These are phyloP conservation scores for Pyrocoelia pectoralis DNA, from an alignment of 2,888 invertebrate species.

Conservation along the genomic window DNA sequence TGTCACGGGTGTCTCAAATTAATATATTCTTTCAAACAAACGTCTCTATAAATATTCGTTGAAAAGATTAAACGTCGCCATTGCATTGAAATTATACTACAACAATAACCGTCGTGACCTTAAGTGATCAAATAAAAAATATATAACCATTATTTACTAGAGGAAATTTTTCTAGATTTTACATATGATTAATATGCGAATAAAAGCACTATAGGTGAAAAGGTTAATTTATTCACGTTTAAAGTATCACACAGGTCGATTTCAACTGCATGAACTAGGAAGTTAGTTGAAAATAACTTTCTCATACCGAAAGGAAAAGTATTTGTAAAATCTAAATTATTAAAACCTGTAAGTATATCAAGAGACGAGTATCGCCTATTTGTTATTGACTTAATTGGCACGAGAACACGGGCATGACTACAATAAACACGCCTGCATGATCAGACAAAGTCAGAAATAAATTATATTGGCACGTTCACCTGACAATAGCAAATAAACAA, in stretches of 20 bases:
- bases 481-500: constrained; percentile 40
- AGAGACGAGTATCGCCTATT: constrained; percentile 38
- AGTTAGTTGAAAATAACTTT: constrained; percentile 6
- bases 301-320: constrained; percentile 20
- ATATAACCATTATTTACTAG: too few relatives aligned
- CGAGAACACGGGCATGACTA: constrained; percentile 47
- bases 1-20: too few relatives aligned
- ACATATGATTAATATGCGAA: too few relatives aligned
- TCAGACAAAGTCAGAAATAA: constrained; percentile 45
- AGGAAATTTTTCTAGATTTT: too few relatives aligned
- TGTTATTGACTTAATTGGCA: constrained; percentile 49
- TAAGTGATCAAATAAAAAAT: too few relatives aligned
- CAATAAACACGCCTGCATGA: constrained; percentile 44
- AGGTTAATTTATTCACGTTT: constrained; percentile 18
- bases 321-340: constrained; percentile 14
- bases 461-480: constrained; percentile 45
- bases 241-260: not conserved
- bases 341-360: constrained; percentile 15
- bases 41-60: too few relatives aligned
- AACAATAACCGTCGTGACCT: too few relatives aligned
- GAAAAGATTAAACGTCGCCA: too few relatives aligned
- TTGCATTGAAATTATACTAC: too few relatives aligned
- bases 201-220: constrained; percentile 5
- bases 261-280: not conserved
- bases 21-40: too few relatives aligned